A percentile compares a stretch with the other conserved stretches of the same genome.
phyloP scores from a whole-genome alignment of 2,113 vertebrate genomes.

The Hiodon alosoides region DNA sequence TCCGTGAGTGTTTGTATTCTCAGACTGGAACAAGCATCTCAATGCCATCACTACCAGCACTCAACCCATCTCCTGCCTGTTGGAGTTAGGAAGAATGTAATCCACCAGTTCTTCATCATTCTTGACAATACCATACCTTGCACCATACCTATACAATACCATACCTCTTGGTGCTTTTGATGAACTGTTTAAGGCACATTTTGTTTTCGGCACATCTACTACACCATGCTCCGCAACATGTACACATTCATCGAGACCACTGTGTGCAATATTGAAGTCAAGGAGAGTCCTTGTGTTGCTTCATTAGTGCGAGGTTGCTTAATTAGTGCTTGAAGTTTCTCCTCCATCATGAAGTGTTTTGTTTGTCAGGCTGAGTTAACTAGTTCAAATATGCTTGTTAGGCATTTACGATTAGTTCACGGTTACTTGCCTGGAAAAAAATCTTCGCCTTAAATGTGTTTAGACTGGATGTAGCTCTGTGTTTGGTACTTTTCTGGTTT shows the following conservation, averaged over 20 bases:
- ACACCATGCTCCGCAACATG: conserved; percentile 24
- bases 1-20: conserved; percentile 6
- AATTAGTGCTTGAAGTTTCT: conserved; percentile 22
- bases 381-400: conserved; percentile 25
- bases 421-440: conserved; percentile 29
- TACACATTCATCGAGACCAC: conserved; percentile 6
- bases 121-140: conserved; percentile 32
- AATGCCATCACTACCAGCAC: conserved; percentile 8
- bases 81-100: conserved; percentile 16
- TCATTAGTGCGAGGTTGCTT: conserved; percentile 32
- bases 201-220: conserved; percentile 31
- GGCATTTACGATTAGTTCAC: conserved; percentile 32
- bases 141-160: conserved; percentile 11
- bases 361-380: conserved; percentile 20
- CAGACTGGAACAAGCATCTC: conserved; percentile 33
- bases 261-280: conserved; percentile 23
- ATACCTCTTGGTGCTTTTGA: conserved; percentile 31
- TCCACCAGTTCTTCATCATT: conserved; percentile 31
- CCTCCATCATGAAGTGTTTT: conserved; percentile 20
- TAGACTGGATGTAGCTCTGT: conserved; percentile 14
- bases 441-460: conserved; percentile 24
- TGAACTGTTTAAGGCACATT: conserved; percentile 32
- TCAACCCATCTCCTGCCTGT: conserved; percentile 32
- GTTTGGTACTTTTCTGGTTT: conserved; percentile 26
- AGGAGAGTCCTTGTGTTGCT: conserved; percentile 30